Evolutionary conservation across 92 coral and sea anemone species (phyloP), one percentile per base, ranked within the genome.

Genomic region (Metridium senile): DNA sequence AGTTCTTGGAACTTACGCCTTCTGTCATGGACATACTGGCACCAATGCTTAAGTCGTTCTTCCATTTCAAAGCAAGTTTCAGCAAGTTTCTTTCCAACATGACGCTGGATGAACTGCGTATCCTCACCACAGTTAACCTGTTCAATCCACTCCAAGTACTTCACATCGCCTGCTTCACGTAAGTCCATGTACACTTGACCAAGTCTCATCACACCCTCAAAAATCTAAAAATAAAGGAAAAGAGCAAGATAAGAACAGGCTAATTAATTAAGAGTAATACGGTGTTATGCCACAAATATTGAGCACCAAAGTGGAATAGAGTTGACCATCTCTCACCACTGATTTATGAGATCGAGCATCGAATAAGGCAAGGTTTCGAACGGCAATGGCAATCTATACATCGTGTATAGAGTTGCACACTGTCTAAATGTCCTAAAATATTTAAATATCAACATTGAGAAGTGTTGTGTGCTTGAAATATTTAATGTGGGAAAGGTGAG

Each of bases 151-250:
- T 72, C 81, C 33, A 89, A 68, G 74, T 78, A 72, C 35, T 81
- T 31, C 59, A 82, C 89, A 68, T 89, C 83, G 9, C 94, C 94
- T 74, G 86, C 81, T 16, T 85, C 90, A 51, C 86, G 78, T 26
- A 89, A 87, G 46, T 82, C 68, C 7, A 89, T 79, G 74, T 82
- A 89, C 2, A 84, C 73, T 63, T 70, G 70, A 23, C 88, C 85
- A 25, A 89, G 63, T 63, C 81, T 82, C 63, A 82, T 59, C 0
- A 75, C 80, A 30, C 88, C 90, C 74, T 89, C 90, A 17, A 89
- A 76, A 33, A 86, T 70, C 94, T 89, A 1, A 8, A n/a, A 69
- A 29, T 4, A 32, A 46, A 51, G 4, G 3, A 30, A 39, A 39
- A 39, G 49, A 26, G n/a, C n/a, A 39, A 70, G 28, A 20, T 39